phyloP scores from a whole-genome alignment of 23 tunicate species.

The Diplosoma virens region DNA sequence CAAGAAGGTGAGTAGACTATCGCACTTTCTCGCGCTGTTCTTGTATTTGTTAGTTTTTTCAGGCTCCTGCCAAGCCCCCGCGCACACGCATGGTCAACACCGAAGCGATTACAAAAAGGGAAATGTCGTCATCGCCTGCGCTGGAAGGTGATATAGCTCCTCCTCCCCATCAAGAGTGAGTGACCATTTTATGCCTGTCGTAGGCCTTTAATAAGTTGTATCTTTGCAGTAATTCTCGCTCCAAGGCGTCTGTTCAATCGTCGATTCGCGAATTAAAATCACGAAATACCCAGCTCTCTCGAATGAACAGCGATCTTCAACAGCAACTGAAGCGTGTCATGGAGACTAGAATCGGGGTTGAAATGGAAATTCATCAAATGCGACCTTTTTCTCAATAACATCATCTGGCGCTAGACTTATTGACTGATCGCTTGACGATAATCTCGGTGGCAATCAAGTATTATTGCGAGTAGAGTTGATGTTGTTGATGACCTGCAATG shows the following conservation, averaged over 20 bases:
- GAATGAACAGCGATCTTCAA: conserved; percentile 78
- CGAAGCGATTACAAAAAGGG: conserved; percentile 35
- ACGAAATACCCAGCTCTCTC: conserved; percentile 57
- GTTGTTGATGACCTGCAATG: too few relatives aligned
- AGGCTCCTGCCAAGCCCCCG: conserved; percentile 85
- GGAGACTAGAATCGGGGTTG: conserved; percentile 81
- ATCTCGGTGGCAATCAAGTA: too few relatives aligned
- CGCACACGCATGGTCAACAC: conserved; percentile 51
- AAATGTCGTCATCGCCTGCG: not conserved
- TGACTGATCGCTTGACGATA: too few relatives aligned
- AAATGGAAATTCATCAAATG: conserved; percentile 88
- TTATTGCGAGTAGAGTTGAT: too few relatives aligned
- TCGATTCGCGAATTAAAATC: conserved; percentile 62
- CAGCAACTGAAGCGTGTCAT: conserved; percentile 80
- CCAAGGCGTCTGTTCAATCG: conserved; percentile 42
- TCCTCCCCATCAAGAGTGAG: conserved; percentile 57
- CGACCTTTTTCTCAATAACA: conserved; percentile 71
- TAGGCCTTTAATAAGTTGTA: too few relatives aligned
- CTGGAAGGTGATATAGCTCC: conserved; percentile 1
- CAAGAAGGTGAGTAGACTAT: too few relatives aligned
- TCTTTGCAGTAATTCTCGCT: conserved; percentile 37
- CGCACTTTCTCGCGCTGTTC: too few relatives aligned
- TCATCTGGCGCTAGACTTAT: too few relatives aligned
- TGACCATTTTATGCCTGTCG: too few relatives aligned
- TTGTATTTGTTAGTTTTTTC: too few relatives aligned